Percentiles rank a stretch among this genome's conserved stretches.
These are phyloP conservation scores for Sylvicola cinctus DNA, from an alignment of 2,888 invertebrate genomes.

Conservation along the genomic window DNA sequence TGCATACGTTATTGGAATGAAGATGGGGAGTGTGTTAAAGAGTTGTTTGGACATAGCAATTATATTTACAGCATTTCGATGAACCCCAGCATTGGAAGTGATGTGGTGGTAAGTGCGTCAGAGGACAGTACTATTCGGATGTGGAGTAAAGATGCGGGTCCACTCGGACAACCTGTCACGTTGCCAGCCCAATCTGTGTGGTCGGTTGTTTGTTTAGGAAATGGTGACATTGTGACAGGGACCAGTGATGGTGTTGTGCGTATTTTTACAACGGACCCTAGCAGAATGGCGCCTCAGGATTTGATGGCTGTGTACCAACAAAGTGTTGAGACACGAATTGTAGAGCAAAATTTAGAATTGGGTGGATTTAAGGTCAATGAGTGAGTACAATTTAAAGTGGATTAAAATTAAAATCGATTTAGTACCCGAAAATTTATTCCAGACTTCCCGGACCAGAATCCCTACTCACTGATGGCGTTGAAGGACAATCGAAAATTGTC, in stretches of 20 bases:
- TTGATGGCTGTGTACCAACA: conserved; percentile 45
- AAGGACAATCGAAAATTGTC: conserved; percentile 74
- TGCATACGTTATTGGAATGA: conserved; percentile 67
- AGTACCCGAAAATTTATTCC: not conserved
- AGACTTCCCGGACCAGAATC: conserved; percentile 63
- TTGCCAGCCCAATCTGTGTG: conserved; percentile 76
- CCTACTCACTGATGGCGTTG: conserved; percentile 52
- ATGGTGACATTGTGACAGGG: conserved; percentile 82
- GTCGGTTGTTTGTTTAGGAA: conserved; percentile 57
- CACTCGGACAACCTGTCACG: conserved; percentile 20
- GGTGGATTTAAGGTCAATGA: conserved; percentile 74
- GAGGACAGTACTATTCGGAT: conserved; percentile 72
- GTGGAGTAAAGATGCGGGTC: conserved; percentile 34
- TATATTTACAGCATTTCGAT: conserved; percentile 60
- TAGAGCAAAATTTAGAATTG: conserved; percentile 43
- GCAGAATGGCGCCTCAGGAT: conserved; percentile 43
- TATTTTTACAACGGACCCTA: conserved; percentile 57
- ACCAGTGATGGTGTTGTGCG: conserved; percentile 72
- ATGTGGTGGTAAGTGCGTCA: conserved; percentile 60
- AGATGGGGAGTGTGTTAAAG: conserved; percentile 53
- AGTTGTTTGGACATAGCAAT: conserved; percentile 65
- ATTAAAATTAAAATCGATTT: not conserved
- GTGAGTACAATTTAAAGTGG: conserved; percentile 28
- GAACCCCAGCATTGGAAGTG: conserved; percentile 30
- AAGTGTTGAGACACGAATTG: conserved; percentile 41